phyloP scores from a whole-genome alignment of 1,140 invertebrate species.

The Hyphantria cunea region DNA sequence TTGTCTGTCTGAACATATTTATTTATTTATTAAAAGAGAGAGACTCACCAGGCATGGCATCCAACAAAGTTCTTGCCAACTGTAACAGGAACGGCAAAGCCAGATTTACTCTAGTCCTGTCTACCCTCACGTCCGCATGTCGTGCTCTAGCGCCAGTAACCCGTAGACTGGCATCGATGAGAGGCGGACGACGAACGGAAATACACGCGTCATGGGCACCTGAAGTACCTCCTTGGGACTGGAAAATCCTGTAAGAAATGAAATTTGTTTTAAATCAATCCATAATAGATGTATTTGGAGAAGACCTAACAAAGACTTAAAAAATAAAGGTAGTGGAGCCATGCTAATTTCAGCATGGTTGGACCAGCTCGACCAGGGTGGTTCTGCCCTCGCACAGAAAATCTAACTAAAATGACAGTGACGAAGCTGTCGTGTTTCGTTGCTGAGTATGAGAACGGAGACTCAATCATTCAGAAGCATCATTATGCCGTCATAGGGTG shows the following conservation, averaged over 20 bases:
- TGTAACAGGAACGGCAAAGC: constrained; percentile 88
- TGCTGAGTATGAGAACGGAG: too few species aligned
- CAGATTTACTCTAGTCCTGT: constrained; percentile 88
- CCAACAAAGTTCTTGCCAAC: constrained; percentile 85
- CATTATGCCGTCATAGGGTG: too few species aligned
- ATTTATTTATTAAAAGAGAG: too few species aligned
- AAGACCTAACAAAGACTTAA: too few species aligned
- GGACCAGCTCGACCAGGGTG: too few species aligned
- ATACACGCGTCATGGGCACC: constrained; percentile 80
- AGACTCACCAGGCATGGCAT: constrained; percentile 83
- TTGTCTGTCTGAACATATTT: too few species aligned
- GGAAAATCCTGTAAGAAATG: constrained; percentile 83
- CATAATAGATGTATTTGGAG: not conserved
- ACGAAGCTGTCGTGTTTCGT: too few species aligned
- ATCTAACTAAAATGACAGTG: too few species aligned
- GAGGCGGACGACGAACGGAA: constrained; percentile 55
- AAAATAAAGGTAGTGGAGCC: too few species aligned
- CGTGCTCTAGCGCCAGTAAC: constrained; percentile 79
- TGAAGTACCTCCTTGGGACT: constrained; percentile 84
- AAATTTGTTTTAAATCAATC: not conserved
- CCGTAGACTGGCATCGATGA: constrained; percentile 55
- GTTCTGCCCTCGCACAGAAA: too few species aligned
- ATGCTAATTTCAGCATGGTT: too few species aligned
- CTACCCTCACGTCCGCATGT: constrained; percentile 87
- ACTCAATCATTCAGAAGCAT: too few species aligned